Conservation (phyloP, 1,140 invertebrate genomes). For the Matsumurasca onukii region DNA sequence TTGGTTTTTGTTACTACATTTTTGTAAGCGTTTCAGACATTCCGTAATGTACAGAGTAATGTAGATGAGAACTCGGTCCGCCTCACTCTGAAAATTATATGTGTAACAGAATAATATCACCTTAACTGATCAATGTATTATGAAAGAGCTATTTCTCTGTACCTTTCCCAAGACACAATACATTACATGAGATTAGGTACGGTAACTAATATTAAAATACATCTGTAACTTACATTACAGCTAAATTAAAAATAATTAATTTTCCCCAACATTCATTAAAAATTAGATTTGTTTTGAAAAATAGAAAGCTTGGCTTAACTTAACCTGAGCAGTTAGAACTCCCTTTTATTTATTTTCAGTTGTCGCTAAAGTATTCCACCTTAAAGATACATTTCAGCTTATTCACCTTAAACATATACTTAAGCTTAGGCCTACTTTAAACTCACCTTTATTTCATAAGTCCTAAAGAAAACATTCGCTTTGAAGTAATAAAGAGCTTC, state of each 20-base stretch:
- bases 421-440: not conserved
- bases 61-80: conserved; percentile 96
- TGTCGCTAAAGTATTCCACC: not conserved
- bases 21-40: conserved; percentile 93
- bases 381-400: not conserved
- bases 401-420: not conserved
- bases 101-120: not conserved
- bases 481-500: conserved; percentile 97
- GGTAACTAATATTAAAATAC: not conserved
- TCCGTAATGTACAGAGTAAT: conserved; percentile 98
- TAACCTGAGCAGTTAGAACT: not conserved
- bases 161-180: not conserved
- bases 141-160: not conserved
- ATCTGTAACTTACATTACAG: not conserved
- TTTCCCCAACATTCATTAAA: too few species aligned
- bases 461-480: conserved; percentile 98
- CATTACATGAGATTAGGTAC: not conserved
- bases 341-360: not conserved
- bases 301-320: not conserved
- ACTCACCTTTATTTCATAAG: conserved; percentile 88
- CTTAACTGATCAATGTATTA: not conserved
- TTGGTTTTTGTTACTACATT: conserved; percentile 85
- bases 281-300: not conserved
- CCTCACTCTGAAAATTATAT: conserved; percentile 66
- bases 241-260: not conserved